Base-by-base conservation (phyloP, 2,797 vertebrate species). In the Myripristis jacobus region DNA sequence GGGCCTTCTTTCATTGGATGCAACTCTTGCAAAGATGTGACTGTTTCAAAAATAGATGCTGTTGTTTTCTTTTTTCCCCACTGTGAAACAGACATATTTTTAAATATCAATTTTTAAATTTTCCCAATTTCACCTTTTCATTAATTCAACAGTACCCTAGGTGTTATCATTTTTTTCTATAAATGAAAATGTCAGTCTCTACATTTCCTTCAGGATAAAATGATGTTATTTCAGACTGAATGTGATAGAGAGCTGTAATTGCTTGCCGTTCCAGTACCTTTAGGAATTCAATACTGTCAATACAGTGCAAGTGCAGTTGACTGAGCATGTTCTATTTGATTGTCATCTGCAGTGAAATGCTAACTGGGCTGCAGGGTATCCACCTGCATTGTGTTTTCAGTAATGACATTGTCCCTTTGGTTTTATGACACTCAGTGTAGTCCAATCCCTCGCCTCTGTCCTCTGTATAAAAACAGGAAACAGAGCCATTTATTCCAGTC, bases 241-340 rank as follows among this genome's bases (percentile, higher is more conserved):
- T 82, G 61, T 77, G 88, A 86, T 91, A 61, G 85, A 80, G 67
- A 80, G 77, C 81, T 78, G 77, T 83, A 87, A 89, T 88, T 88
- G 81, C 82, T 77, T 77, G 61, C 76, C 77, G 79, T 84, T 56
- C 54, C 68, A 51, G 59, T 79, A 79, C 82, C 80, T 86, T 82
- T 69, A 83, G 51, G 77, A 92, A 82, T 88, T 78, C 87, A 89
- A 82, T 88, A 85, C 73, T 85, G 86, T 89, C 86, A 81, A 89
- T 87, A 82, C 61, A 85, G 75, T 53, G 77, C 83, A 85, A 71
- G 84, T 80, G 79, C 86, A 85, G 75, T 77, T 66, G 55, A 27
- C 64, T 69, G 83, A 85, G 60, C 55, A 59, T 89, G 84, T 83
- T 89, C 59, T 47, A 58, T 89, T 84, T 87, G 83, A 88, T 86